These are phyloP conservation scores for Sericinus montela DNA, from an alignment of 2,888 invertebrate species.

Conservation along the genomic window DNA sequence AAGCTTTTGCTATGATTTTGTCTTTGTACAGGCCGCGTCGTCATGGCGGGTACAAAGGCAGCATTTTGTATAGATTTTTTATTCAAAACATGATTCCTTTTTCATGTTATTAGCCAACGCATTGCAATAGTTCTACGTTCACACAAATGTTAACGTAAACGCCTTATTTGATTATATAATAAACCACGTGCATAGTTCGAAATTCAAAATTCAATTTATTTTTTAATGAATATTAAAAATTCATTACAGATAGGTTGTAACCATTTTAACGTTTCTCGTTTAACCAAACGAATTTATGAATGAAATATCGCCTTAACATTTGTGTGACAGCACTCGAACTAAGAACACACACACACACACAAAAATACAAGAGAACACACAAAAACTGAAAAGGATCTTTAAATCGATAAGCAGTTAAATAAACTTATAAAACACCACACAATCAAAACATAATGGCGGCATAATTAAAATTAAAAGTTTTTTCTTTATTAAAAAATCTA, in stretches of 20 bases:
- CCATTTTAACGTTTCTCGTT: too few species aligned
- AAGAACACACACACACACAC: background rate
- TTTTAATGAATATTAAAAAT: too few species aligned
- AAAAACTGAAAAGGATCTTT: background rate
- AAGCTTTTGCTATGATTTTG: background rate
- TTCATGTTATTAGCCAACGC: conserved; percentile 1
- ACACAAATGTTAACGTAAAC: background rate
- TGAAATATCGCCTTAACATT: background rate
- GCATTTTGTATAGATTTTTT: background rate
- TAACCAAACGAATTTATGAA: too few species aligned
- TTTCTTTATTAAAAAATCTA: too few species aligned
- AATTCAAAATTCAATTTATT: too few species aligned
- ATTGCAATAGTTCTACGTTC: background rate
- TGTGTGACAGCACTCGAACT: background rate
- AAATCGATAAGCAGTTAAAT: too few species aligned
- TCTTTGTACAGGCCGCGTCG: conserved; percentile 1
- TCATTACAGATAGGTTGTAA: too few species aligned
- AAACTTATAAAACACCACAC: too few species aligned
- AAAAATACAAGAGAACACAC: conserved; percentile 1
- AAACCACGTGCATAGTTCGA: background rate
- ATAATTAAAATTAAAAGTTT: too few species aligned
- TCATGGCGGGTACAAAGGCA: conserved; percentile 2
- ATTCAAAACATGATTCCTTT: background rate
- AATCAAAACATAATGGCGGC: too few species aligned
- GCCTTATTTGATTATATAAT: background rate